Evolutionary conservation across 2,797 vertebrate genomes (phyloP).

Genomic region (Agapornis canus): DNA sequence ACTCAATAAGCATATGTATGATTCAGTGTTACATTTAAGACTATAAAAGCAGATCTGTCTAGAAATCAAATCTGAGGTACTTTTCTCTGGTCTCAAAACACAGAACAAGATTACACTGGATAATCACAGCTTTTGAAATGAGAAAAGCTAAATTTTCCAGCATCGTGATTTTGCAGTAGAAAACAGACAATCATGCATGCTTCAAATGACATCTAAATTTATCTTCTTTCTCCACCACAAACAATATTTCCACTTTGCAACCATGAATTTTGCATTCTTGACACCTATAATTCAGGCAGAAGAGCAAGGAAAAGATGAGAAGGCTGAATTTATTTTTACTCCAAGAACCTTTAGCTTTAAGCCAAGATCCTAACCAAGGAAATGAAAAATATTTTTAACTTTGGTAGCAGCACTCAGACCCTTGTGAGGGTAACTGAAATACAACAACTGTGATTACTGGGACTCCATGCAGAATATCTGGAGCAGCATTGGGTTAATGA

Average conservation of each 20-base stretch:
- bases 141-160: slow-evolving; percentile 62
- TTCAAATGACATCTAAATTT: slow-evolving; percentile 66
- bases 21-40: slow-evolving; percentile 51
- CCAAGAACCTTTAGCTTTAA: slow-evolving; percentile 35
- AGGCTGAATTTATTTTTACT: slow-evolving; percentile 48
- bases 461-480: neutral
- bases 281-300: slow-evolving; percentile 64
- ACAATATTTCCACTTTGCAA: slow-evolving; percentile 60
- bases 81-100: slow-evolving; percentile 51
- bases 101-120: slow-evolving; percentile 39
- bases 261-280: slow-evolving; percentile 56
- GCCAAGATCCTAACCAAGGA: slow-evolving; percentile 36
- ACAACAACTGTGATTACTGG: neutral
- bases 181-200: slow-evolving; percentile 60
- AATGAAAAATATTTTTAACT: slow-evolving; percentile 42
- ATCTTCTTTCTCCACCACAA: slow-evolving; percentile 47
- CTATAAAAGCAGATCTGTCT: slow-evolving; percentile 35
- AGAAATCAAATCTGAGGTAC: slow-evolving; percentile 44
- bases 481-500: neutral
- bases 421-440: neutral
- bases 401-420: neutral
- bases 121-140: slow-evolving; percentile 61
- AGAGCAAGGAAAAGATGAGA: slow-evolving; percentile 46
- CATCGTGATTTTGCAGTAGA: slow-evolving; percentile 57
- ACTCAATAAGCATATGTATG: slow-evolving; percentile 27